phyloP scores from a whole-genome alignment of 2,888 invertebrate genomes.

The Phaedon cochleariae region DNA sequence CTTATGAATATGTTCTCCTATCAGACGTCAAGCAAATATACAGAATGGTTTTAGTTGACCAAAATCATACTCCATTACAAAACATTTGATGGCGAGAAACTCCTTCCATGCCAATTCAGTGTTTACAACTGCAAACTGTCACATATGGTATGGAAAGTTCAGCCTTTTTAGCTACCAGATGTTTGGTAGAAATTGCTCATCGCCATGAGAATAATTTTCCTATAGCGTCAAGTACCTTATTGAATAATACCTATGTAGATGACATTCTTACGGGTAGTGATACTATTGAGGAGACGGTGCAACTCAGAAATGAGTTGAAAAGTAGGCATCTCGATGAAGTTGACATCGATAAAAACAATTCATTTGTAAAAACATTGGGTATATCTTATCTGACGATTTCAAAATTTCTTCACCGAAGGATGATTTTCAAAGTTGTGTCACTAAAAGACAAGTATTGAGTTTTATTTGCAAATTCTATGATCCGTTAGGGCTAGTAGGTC shows the following conservation, averaged over 20 bases:
- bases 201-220: slow-evolving; percentile 15
- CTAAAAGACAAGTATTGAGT: slow-evolving; percentile 25
- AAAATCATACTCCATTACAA: slow-evolving; percentile 23
- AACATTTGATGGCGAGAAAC: slow-evolving; percentile 31
- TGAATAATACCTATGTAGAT: slow-evolving; percentile 27
- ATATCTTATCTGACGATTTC: slow-evolving; percentile 14
- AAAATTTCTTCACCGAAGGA: slow-evolving; percentile 13
- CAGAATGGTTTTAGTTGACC: slow-evolving; percentile 22
- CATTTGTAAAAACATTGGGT: slow-evolving; percentile 19
- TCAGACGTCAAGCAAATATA: slow-evolving; percentile 35
- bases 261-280: slow-evolving; percentile 22
- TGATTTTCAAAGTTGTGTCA: slow-evolving; percentile 13
- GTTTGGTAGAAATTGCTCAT: slow-evolving; percentile 20
- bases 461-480: slow-evolving; percentile 24
- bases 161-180: slow-evolving; percentile 25
- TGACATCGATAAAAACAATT: slow-evolving; percentile 20
- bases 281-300: slow-evolving; percentile 9
- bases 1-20: slow-evolving; percentile 25
- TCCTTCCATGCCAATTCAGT: not conserved
- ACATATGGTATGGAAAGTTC: slow-evolving; percentile 3
- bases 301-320: slow-evolving; percentile 20
- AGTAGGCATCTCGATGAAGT: slow-evolving; percentile 19
- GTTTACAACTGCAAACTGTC: not conserved
- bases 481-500: slow-evolving; percentile 27
- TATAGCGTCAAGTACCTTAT: slow-evolving; percentile 15